Evolutionary conservation across 2,113 vertebrate genomes (phyloP), one percentile per base, ranked within the genome.

Genomic region (Rhea pennata): DNA sequence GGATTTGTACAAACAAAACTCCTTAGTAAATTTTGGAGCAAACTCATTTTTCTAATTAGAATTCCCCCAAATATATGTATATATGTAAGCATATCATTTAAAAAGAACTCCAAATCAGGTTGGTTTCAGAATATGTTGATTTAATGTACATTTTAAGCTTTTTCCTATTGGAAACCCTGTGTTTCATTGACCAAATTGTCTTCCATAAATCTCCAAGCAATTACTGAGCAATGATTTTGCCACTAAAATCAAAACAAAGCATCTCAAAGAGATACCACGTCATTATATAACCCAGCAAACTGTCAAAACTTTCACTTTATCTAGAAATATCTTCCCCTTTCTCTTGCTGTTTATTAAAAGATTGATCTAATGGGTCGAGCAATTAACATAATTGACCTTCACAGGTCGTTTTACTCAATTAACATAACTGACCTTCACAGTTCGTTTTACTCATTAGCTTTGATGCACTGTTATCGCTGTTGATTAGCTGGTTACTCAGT

Each of bases 11-110:
- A 80, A 23, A 3, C 70, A 84, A 79, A 90, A 56, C 0, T 0
- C 4, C 48, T 46, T 11, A 78, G 12, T 59, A 39, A 29, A 89
- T 78, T 74, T 73, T 67, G 23, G 39, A 7, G 39, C 21, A 59
- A 74, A 44, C 0, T 0, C 4, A 22, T 7, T 71, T 81, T 51
- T 44, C 31, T 46, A 69, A 74, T 54, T 72, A 59, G 26, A 84
- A 79, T 5, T 69, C 27, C 74, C 36, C 81, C 29, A 74, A 61
- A 40, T 29, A 31, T 5, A 39, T 1, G 27, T 42, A 0, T 29
- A 29, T 53, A 54, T 77, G 2, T 46, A 69, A 21, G 3, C 27
- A 58, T 58, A 58, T 0, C 0, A 8, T 33, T 21, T 36, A n/a
- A 36, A 36, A 36, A 36, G 6, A 36, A n/a, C 5, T 27, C 5